phyloP scores from a whole-genome alignment of 1,140 invertebrate genomes.

The Drosophila baimaii region DNA sequence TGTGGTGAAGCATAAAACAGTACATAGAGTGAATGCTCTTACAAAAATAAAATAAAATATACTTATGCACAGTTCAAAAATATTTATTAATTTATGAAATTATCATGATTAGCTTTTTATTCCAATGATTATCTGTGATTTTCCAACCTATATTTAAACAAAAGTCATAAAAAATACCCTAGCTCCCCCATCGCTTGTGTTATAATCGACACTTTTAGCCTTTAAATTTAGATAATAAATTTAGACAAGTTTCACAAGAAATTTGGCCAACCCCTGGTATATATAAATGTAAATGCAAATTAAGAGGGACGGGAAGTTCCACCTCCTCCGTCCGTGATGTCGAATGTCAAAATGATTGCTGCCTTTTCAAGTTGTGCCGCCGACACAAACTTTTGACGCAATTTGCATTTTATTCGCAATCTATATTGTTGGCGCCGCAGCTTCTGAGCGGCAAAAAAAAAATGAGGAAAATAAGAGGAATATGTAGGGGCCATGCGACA shows the following conservation, averaged over 20 bases:
- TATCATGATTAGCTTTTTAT: no score
- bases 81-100: no score
- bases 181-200: background rate
- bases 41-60: no score
- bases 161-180: background rate
- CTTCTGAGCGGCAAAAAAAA: constrained; percentile 47
- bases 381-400: constrained; percentile 62
- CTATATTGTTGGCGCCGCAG: constrained; percentile 56
- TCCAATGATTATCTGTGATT: no score
- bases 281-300: constrained; percentile 25
- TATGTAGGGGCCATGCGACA: constrained; percentile 44
- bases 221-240: constrained; percentile 21
- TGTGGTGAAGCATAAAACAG: no score
- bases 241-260: constrained; percentile 41
- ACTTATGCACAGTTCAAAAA: no score
- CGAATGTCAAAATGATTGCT: constrained; percentile 72
- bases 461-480: constrained; percentile 10
- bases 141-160: background rate
- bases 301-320: constrained; percentile 24
- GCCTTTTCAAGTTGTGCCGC: constrained; percentile 75
- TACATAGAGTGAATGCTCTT: no score
- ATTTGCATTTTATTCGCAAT: constrained; percentile 66
- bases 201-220: constrained; percentile 7
- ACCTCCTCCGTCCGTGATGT: constrained; percentile 49
- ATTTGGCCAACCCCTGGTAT: constrained; percentile 19